phyloP scores from a whole-genome alignment of 1,140 invertebrate genomes.

The Heliothis virescens region DNA sequence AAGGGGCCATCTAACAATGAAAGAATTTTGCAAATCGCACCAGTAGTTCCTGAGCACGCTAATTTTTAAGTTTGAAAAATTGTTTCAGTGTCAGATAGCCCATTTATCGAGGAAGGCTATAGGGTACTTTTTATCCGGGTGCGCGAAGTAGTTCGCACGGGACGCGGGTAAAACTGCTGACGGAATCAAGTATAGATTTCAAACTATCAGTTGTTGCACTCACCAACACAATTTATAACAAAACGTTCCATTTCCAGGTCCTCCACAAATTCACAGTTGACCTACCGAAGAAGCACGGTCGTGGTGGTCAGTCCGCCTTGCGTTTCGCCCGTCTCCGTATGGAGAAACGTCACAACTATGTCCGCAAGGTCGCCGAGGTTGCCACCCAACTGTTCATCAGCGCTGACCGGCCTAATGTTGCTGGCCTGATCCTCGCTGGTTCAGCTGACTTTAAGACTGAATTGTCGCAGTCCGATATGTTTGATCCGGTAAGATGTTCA shows the following conservation, averaged over 20 bases:
- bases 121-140: too few species aligned
- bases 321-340: slow-evolving; percentile 99
- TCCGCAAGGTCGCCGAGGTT: slow-evolving; percentile 99
- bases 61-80: too few species aligned
- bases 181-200: too few species aligned
- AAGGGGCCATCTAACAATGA: too few species aligned
- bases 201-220: too few species aligned
- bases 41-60: too few species aligned
- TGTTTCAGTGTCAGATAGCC: too few species aligned
- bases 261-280: slow-evolving; percentile 99
- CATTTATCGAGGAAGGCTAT: too few species aligned
- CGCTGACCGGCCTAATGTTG: slow-evolving; percentile 99
- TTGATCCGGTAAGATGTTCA: slow-evolving; percentile 95
- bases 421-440: slow-evolving; percentile 98
- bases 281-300: slow-evolving; percentile 99
- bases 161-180: too few species aligned
- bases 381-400: slow-evolving; percentile 99
- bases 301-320: slow-evolving; percentile 99
- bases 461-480: slow-evolving; percentile 99
- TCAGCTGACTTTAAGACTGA: slow-evolving; percentile 99
- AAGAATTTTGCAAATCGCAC: too few species aligned
- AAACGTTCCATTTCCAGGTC: slow-evolving; percentile 86
- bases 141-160: too few species aligned
- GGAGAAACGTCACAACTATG: slow-evolving; percentile 99
- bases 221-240: not conserved